Evolutionary conservation across 2,888 invertebrate species (phyloP), one percentile per base, ranked within the genome.

Genomic region (Leptopterna dolabrata): DNA sequence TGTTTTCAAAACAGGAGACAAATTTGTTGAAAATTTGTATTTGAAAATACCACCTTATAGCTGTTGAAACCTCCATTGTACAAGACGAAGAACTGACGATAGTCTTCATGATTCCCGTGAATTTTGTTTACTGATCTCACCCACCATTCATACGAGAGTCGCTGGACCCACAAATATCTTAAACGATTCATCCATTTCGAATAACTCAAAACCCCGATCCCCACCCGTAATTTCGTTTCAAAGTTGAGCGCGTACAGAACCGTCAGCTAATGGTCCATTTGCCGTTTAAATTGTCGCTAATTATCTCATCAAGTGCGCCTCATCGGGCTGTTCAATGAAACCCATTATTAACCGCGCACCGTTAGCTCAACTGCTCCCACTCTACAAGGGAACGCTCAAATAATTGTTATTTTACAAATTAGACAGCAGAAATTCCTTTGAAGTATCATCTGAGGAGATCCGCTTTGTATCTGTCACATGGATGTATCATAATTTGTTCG

Each of bases 281-380:
- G 78, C 73, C 45, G 78, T 19, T 45, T 45, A 76, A 63, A 78
- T 41, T 78, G 78, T 78, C 45, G 78, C 78, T 78, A 78, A 78
- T 78, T 78, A 78, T 45, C 78, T 27, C 45, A 78, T 78, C 78
- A 78, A 45, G 24, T 19, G 2, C 78, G 78, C 45, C 45, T 78
- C 78, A 78, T 78, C 78, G n/a, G 43, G 7, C 78, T 27, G 24
- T 24, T 45, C 63, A 36, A 73, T 73, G 73, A 73, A 41, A 73
- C 73, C 73, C 73, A 73, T 73, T 73, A 73, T 73, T 73, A 73
- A 41, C 73, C 73, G n/a, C 63, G 24, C 63, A 19, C 24, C 63
- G 63, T 63, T 63, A 63, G 13, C 19, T 9, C 27, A 27, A 63
- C 19, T 63, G 63, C 63, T 63, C 7, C 63, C 24, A 11, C 24